phyloP scores from a whole-genome alignment of 2,797 vertebrate genomes.

The Meda fulgida region DNA sequence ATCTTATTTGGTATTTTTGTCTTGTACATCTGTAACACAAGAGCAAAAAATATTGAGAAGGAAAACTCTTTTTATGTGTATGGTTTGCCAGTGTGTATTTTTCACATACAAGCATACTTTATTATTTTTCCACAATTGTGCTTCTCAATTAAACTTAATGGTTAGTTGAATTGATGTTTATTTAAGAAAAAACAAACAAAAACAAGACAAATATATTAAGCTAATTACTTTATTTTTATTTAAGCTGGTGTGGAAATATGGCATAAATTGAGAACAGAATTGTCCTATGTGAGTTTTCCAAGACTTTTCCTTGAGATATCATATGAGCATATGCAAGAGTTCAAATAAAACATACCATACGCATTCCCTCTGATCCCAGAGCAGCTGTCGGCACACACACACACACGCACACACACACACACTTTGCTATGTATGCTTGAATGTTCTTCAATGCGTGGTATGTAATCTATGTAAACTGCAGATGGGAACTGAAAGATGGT shows the following conservation, averaged over 20 bases:
- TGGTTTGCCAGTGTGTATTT: background rate
- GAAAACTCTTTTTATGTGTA: background rate
- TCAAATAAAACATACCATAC: constrained; percentile 49
- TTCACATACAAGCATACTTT: too few species aligned
- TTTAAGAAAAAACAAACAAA: too few species aligned
- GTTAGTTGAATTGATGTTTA: background rate
- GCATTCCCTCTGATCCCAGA: constrained; percentile 44
- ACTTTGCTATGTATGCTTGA: constrained; percentile 71
- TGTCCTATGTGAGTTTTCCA: constrained; percentile 8
- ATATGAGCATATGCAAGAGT: constrained; percentile 49
- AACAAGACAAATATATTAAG: background rate
- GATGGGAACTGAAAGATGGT: constrained; percentile 66
- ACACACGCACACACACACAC: constrained; percentile 55
- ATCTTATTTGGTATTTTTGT: background rate
- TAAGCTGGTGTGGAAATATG: constrained; percentile 17
- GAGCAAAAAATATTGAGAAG: background rate
- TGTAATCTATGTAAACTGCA: constrained; percentile 77
- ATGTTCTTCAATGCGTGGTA: constrained; percentile 79
- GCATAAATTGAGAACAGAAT: constrained; percentile 30
- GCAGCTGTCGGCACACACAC: constrained; percentile 47
- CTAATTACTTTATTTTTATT: background rate
- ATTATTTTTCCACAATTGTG: background rate
- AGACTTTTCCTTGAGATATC: constrained; percentile 18
- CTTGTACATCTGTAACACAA: background rate
- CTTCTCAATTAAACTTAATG: background rate